A percentile compares a stretch with the other conserved stretches of the same genome.
phyloP scores from a whole-genome alignment of 2,797 vertebrate genomes.

The Girardinus metallicus region DNA sequence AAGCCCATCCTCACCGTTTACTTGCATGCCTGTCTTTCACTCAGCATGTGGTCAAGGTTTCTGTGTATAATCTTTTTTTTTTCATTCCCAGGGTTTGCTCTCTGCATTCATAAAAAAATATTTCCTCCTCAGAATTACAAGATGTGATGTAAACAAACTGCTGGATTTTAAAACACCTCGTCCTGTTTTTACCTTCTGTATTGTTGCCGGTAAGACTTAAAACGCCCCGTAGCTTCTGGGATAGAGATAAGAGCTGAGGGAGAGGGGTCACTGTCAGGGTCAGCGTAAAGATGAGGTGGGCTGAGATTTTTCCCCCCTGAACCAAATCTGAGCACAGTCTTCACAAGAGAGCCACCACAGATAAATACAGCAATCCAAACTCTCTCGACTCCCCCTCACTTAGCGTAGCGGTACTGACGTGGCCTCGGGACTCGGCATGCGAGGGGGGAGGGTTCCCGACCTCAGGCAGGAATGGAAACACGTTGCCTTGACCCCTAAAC shows the following conservation, averaged over 20 bases:
- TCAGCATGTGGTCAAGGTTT: constrained; percentile 49
- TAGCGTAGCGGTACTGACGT: constrained; percentile 51
- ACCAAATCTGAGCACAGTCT: constrained; percentile 63
- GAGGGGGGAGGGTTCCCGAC: constrained; percentile 68
- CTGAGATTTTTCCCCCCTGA: constrained; percentile 64
- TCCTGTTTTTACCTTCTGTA: constrained; percentile 49
- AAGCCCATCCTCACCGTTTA: constrained; percentile 49
- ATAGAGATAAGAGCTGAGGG: constrained; percentile 61
- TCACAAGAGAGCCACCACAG: constrained; percentile 55
- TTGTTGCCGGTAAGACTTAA: constrained; percentile 56
- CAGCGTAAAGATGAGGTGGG: constrained; percentile 71
- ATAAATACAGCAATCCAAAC: constrained; percentile 43
- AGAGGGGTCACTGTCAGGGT: constrained; percentile 70
- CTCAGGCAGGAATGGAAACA: constrained; percentile 82
- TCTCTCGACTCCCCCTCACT: constrained; percentile 7
- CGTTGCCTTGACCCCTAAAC: constrained; percentile 75
- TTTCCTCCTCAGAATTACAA: constrained; percentile 48
- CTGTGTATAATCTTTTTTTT: constrained; percentile 36
- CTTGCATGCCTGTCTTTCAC: constrained; percentile 61
- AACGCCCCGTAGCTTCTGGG: constrained; percentile 56
- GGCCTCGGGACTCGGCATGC: constrained; percentile 76
- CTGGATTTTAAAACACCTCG: constrained; percentile 29
- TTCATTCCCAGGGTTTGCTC: constrained; percentile 42
- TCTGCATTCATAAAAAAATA: constrained; percentile 28
- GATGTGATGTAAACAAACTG: constrained; percentile 62